phyloP scores from a whole-genome alignment of 2,888 invertebrate genomes.

The Agrochola lota region DNA sequence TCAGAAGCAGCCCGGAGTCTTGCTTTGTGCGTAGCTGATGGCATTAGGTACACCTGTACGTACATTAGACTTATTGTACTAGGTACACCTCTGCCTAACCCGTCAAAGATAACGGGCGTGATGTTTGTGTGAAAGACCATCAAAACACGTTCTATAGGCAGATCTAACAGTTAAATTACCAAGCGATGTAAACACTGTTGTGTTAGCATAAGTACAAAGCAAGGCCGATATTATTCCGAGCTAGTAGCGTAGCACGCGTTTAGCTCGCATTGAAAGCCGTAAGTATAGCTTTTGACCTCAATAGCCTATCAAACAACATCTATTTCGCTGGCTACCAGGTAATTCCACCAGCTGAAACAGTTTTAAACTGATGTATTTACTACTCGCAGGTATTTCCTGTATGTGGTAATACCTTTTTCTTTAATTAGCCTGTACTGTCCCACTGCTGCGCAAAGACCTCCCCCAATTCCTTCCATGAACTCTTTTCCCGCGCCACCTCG shows the following conservation, averaged over 20 bases:
- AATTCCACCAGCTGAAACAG: neutral
- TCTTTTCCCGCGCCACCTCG: no score
- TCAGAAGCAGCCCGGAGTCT: no score
- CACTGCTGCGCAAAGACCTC: no score
- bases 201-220: constrained; percentile 26
- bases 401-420: no score
- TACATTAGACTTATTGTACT: no score
- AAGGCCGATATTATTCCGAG: constrained; percentile 21
- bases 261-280: constrained; percentile 23
- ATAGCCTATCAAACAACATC: constrained; percentile 14
- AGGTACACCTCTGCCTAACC: no score
- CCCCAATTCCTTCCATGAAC: no score
- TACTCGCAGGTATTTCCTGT: no score
- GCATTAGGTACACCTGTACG: no score
- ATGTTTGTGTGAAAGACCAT: neutral
- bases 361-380: neutral
- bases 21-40: no score
- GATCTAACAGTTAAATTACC: constrained; percentile 1
- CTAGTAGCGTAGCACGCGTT: neutral
- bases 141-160: neutral
- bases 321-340: neutral
- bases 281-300: neutral
- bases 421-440: no score
- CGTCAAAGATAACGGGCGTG: no score
- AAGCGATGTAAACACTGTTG: constrained; percentile 10